Evolutionary conservation across 2,888 invertebrate genomes (phyloP).

Genomic region (Stenodera caucasica): DNA sequence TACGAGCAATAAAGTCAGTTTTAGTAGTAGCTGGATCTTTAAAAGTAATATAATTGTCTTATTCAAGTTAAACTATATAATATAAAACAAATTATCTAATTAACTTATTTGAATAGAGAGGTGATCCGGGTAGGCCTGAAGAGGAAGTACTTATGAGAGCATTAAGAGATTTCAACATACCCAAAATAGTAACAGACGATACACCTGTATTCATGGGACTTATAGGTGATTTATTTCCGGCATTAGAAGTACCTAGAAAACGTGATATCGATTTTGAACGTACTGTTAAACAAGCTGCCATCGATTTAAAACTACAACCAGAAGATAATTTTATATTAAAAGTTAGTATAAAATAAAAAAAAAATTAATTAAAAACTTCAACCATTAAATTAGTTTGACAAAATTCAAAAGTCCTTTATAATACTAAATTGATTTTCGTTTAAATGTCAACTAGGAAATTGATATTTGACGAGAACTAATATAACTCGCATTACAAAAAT

Average conservation of each 20-base stretch:
- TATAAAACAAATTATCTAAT: too few relatives aligned
- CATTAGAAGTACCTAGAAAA: constrained; percentile 88
- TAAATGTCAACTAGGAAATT: neutral
- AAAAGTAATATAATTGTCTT: constrained; percentile 68
- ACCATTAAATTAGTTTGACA: constrained; percentile 8
- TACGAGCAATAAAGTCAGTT: constrained; percentile 93
- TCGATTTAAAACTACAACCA: constrained; percentile 84
- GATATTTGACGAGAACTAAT: neutral
- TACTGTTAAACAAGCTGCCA: constrained; percentile 72
- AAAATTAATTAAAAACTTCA: constrained; percentile 18
- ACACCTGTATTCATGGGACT: constrained; percentile 91
- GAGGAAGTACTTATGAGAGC: constrained; percentile 95
- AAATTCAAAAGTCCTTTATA: neutral
- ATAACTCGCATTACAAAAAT: neutral
- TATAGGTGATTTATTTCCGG: constrained; percentile 91
- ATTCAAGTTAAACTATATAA: too few relatives aligned
- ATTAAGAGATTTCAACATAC: constrained; percentile 89
- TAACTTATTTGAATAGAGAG: too few relatives aligned
- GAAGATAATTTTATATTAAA: constrained; percentile 87
- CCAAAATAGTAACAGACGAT: constrained; percentile 93
- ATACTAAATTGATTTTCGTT: neutral
- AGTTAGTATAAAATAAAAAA: constrained; percentile 82
- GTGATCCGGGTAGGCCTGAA: constrained; percentile 84
- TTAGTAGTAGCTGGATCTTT: constrained; percentile 91
- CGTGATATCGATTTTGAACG: constrained; percentile 83